These are phyloP conservation scores for Rhimphoctona megacephalus DNA, from an alignment of 2,888 invertebrate species.

Conservation along the genomic window DNA sequence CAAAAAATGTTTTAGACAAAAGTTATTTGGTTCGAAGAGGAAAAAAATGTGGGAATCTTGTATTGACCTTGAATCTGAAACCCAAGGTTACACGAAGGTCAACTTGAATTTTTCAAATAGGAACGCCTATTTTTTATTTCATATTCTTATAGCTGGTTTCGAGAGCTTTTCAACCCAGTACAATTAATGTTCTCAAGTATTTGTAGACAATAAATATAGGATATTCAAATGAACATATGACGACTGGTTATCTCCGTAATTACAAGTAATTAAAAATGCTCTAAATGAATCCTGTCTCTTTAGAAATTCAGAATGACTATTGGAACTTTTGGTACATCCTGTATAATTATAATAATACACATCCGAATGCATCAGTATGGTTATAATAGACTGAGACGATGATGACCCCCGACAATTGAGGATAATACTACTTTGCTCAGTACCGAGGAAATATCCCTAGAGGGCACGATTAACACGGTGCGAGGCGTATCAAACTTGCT, in stretches of 20 bases:
- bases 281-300: not conserved
- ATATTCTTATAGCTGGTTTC: not conserved
- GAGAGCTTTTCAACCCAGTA: not conserved
- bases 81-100: not conserved
- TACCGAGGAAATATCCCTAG: slow-evolving; percentile 18
- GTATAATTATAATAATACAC: slow-evolving; percentile 3
- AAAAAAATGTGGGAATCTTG: not conserved
- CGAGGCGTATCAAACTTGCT: slow-evolving; percentile 56
- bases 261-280: not conserved
- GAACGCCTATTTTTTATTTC: not conserved
- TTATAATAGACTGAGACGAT: slow-evolving; percentile 31
- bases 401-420: slow-evolving; percentile 31
- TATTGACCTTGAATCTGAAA: not conserved
- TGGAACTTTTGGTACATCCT: not conserved
- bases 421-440: slow-evolving; percentile 37
- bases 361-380: not conserved
- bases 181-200: not conserved
- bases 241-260: not conserved
- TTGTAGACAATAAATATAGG: too few relatives aligned
- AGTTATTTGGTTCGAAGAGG: not conserved
- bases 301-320: not conserved
- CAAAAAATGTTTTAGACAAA: not conserved
- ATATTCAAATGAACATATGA: too few relatives aligned
- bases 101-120: not conserved
- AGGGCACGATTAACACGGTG: slow-evolving; percentile 21